A percentile compares a stretch with the other conserved stretches of the same genome.
phyloP scores from a whole-genome alignment of 2,113 vertebrate genomes.

The Muntiacus muntjak region DNA sequence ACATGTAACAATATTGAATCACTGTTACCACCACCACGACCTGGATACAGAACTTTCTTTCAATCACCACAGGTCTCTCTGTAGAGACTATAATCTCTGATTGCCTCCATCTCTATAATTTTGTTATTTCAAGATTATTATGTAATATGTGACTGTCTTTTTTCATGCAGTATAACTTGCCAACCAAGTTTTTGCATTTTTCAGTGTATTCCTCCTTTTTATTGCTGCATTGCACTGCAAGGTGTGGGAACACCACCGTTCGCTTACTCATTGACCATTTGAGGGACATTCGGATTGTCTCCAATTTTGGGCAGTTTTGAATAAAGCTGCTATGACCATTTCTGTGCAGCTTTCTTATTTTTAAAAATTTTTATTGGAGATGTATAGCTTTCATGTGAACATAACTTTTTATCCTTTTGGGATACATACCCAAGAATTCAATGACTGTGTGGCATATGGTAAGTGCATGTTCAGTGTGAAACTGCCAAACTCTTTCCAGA shows the following conservation, averaged over 20 bases:
- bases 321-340: neutral
- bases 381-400: neutral
- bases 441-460: neutral
- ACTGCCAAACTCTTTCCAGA: neutral
- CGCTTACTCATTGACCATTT: neutral
- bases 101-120: neutral
- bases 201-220: neutral
- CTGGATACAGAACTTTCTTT: neutral
- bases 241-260: neutral
- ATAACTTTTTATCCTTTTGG: neutral
- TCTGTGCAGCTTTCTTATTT: neutral
- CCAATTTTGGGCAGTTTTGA: neutral
- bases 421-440: neutral
- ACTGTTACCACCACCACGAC: neutral
- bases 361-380: neutral
- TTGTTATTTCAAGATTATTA: neutral
- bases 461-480: neutral
- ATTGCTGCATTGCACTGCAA: neutral
- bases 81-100: no score
- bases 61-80: neutral
- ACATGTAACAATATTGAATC: neutral
- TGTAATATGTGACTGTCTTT: neutral
- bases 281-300: neutral
- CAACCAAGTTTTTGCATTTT: neutral
- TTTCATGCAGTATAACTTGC: neutral